A percentile compares a stretch with the other conserved stretches of the same genome.
Evolutionary conservation across 2,113 vertebrate species (phyloP).

Genomic region (Trematocara stigmaticum): DNA sequence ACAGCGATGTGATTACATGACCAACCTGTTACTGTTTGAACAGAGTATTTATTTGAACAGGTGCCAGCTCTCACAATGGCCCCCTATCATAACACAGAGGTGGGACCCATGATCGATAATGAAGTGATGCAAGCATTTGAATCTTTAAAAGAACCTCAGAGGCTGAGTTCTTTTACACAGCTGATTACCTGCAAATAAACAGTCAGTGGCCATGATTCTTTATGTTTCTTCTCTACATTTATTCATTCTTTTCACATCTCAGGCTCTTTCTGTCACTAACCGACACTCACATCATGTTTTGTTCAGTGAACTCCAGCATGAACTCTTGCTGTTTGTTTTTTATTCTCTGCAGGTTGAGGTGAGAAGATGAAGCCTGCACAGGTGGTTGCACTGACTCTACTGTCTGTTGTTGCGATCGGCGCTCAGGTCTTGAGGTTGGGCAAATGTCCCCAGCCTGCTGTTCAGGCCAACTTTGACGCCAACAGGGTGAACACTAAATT

Average conservation of each 20-base stretch:
- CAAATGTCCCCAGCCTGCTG: slow-evolving; percentile 48
- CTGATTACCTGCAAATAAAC: slow-evolving; percentile 25
- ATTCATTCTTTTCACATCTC: neutral
- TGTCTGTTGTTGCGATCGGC: slow-evolving; percentile 33
- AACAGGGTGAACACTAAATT: slow-evolving; percentile 20
- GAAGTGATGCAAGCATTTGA: neutral
- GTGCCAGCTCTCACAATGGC: slow-evolving; percentile 35
- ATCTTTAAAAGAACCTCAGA: slow-evolving; percentile 29
- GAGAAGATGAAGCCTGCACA: slow-evolving; percentile 54
- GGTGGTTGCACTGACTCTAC: slow-evolving; percentile 51
- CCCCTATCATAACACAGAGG: neutral
- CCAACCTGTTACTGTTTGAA: neutral
- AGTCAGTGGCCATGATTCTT: neutral
- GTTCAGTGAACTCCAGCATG: neutral
- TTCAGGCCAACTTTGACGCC: slow-evolving; percentile 59
- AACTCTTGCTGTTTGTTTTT: neutral
- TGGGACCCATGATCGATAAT: neutral
- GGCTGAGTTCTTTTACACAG: neutral
- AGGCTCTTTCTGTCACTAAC: neutral
- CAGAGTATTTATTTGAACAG: slow-evolving; percentile 43
- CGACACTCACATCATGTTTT: neutral
- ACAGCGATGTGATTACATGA: neutral
- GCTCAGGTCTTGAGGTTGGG: slow-evolving; percentile 31
- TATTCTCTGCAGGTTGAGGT: slow-evolving; percentile 6
- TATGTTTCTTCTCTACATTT: neutral